Evolutionary conservation across 2,888 invertebrate genomes (phyloP), one percentile per base, ranked within the genome.

Genomic region (Hyppa rectilinea): DNA sequence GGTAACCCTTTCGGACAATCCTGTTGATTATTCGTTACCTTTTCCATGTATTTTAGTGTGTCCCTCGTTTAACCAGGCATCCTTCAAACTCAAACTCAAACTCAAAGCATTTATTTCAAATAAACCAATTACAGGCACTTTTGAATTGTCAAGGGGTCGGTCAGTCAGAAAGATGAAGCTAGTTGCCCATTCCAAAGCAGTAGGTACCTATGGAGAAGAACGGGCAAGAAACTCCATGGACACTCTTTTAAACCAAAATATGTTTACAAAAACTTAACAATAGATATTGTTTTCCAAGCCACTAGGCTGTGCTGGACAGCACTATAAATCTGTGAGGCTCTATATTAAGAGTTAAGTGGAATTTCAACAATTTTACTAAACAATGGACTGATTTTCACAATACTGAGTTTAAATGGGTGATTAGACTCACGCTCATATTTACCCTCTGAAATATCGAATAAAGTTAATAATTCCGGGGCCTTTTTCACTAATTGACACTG

Each of bases 241-340:
- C n/a, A n/a, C n/a, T n/a, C n/a, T n/a, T n/a, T n/a, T n/a, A n/a
- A n/a, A n/a, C n/a, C n/a, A n/a, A n/a, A n/a, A n/a, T n/a, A n/a
- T n/a, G n/a, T n/a, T n/a, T n/a, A n/a, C n/a, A n/a, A n/a, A n/a
- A n/a, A n/a, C n/a, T n/a, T n/a, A n/a, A n/a, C 45, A 50, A 60
- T 65, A 68, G 59, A 70, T 63, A 76, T 72, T 66, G 56, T 79
- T 79, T 78, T 81, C 76, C 72, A 52, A 43, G 4, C 58, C 47
- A 68, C 36, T 66, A 66, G 64, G 43, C 71, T 59, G 50, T 78
- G 70, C 59, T 61, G 20, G 63, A 71, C 76, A 68, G 43, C 65
- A 58, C 65, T 36, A 81, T 81, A 81, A 81, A 73, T 81, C 72
- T 59, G 47, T 58, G 59, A 65, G 72, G 34, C 70, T 29, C 43